Conservation (phyloP, 2,888 invertebrate species). For the Stenodera caucasica region DNA sequence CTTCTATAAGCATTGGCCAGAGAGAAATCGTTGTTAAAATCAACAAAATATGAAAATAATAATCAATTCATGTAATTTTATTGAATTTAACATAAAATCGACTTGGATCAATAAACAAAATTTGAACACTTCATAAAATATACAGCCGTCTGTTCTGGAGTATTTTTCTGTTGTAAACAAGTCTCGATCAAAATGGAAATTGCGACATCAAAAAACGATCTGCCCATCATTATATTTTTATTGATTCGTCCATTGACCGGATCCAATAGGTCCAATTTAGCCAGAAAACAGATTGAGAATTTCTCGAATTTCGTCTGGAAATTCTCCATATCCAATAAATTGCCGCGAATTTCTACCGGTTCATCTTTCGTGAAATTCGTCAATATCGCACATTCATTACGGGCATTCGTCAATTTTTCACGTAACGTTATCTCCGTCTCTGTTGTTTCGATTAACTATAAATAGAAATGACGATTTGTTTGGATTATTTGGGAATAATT, state of each 20-base stretch:
- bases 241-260: not conserved
- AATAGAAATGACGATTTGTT: not conserved
- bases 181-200: not conserved
- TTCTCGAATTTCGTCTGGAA: not conserved
- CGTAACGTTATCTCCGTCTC: not conserved
- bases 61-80: too few species aligned
- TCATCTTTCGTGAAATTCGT: not conserved
- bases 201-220: not conserved
- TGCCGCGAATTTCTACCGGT: not conserved
- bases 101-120: not conserved
- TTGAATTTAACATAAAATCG: too few species aligned
- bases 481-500: not conserved
- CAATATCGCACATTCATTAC: not conserved
- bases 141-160: slow-evolving; percentile 14
- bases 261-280: not conserved
- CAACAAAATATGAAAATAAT: too few species aligned
- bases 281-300: not conserved
- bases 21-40: too few species aligned
- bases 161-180: slow-evolving; percentile 6
- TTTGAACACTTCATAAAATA: slow-evolving; percentile 7
- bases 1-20: too few species aligned
- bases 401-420: not conserved
- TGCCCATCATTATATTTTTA: not conserved
- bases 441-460: not conserved
- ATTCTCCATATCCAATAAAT: not conserved